phyloP scores from a whole-genome alignment of 2,888 invertebrate genomes.

The Heliconius erato region DNA sequence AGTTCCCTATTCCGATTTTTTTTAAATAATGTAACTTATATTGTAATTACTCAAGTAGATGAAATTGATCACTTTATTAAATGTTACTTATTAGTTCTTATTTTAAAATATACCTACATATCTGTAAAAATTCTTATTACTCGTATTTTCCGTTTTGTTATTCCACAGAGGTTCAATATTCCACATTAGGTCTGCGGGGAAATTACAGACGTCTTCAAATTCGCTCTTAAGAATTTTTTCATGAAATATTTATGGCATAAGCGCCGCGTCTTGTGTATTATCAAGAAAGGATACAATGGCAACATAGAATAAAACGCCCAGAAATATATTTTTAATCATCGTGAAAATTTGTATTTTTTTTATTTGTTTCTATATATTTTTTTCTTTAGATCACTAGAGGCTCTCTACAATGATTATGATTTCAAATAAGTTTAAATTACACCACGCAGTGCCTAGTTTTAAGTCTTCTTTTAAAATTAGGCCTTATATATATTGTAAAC shows the following conservation, averaged over 20 bases:
- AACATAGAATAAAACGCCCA: background rate
- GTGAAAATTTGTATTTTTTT: background rate
- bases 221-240: slow-evolving; percentile 24
- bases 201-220: slow-evolving; percentile 31
- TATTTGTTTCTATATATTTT: background rate
- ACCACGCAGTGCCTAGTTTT: too few relatives aligned
- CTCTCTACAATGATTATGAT: too few relatives aligned
- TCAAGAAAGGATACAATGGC: background rate
- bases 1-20: too few relatives aligned
- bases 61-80: too few relatives aligned
- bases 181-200: slow-evolving; percentile 28
- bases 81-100: too few relatives aligned
- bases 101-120: too few relatives aligned
- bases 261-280: slow-evolving; percentile 5
- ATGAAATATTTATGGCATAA: slow-evolving; percentile 27
- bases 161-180: slow-evolving; percentile 1
- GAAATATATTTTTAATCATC: background rate
- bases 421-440: too few relatives aligned
- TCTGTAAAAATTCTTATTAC: background rate
- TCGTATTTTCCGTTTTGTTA: background rate
- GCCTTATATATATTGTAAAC: too few relatives aligned
- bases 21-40: too few relatives aligned
- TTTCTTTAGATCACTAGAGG: too few relatives aligned
- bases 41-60: too few relatives aligned
- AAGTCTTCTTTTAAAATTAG: too few relatives aligned